Evolutionary conservation across 2,797 vertebrate species (phyloP).

Genomic region (Masticophis lateralis): DNA sequence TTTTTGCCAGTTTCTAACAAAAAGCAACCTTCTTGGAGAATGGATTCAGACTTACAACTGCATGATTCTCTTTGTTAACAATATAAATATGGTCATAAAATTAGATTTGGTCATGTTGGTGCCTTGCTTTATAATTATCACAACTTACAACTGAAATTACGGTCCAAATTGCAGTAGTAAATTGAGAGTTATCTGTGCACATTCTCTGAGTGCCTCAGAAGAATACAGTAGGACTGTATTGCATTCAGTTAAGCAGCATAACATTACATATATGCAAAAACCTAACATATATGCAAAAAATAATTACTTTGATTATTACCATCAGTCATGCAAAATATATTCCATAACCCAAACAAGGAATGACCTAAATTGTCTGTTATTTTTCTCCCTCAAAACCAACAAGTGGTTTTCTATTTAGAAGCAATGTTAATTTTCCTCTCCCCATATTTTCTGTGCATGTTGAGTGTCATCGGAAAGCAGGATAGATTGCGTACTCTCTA

Average conservation of each 20-base stretch:
- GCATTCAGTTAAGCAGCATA: neutral
- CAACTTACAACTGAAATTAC: neutral
- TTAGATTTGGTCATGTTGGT: neutral
- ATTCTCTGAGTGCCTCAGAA: neutral
- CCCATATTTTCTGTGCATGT: neutral
- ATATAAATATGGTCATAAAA: neutral
- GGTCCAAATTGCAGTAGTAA: neutral
- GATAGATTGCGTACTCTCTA: neutral
- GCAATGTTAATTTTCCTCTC: neutral
- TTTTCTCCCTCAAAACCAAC: neutral
- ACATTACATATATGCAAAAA: too few species aligned
- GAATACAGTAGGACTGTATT: neutral
- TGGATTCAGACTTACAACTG: neutral
- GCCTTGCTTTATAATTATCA: neutral
- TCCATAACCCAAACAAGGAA: neutral
- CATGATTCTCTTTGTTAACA: neutral
- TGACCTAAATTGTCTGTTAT: neutral
- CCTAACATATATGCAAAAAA: neutral
- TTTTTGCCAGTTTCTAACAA: neutral
- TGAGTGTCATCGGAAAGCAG: neutral
- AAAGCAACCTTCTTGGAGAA: neutral
- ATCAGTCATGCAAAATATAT: neutral
- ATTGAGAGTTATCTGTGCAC: neutral
- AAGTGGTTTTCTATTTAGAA: neutral
- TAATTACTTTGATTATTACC: neutral